Evolutionary conservation across 2,888 invertebrate species (phyloP).

Genomic region (Hyles lineata): DNA sequence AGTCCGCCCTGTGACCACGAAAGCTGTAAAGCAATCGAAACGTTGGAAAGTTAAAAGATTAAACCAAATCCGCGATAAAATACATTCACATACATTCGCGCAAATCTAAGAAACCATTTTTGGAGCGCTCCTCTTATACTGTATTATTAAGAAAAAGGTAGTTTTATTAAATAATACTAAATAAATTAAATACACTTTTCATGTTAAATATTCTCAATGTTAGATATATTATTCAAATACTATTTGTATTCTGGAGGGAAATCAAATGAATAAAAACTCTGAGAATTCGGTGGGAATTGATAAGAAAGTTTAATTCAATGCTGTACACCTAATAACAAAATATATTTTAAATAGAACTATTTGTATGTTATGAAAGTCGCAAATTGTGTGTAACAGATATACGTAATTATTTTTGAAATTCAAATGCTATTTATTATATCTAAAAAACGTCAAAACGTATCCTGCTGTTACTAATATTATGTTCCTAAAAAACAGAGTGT

Average conservation of each 20-base stretch:
- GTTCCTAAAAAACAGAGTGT: conserved; percentile 45
- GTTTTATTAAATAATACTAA: no score
- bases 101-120: no score
- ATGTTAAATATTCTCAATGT: no score
- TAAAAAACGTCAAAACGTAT: not conserved
- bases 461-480: conserved; percentile 38
- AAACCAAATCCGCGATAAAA: no score
- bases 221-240: not conserved
- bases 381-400: not conserved
- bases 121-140: no score
- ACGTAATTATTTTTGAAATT: not conserved
- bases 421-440: not conserved
- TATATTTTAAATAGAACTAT: not conserved
- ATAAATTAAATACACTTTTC: no score
- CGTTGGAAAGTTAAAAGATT: no score
- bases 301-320: not conserved
- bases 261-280: not conserved
- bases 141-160: no score
- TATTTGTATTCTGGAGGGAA: not conserved
- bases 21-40: no score
- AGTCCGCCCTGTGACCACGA: no score
- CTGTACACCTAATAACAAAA: not conserved
- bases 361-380: conserved; percentile 13
- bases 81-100: no score
- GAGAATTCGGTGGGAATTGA: not conserved